Evolutionary conservation across 53 echinoderm and acorn worm species (phyloP).

Genomic region (Stichopus horrens): DNA sequence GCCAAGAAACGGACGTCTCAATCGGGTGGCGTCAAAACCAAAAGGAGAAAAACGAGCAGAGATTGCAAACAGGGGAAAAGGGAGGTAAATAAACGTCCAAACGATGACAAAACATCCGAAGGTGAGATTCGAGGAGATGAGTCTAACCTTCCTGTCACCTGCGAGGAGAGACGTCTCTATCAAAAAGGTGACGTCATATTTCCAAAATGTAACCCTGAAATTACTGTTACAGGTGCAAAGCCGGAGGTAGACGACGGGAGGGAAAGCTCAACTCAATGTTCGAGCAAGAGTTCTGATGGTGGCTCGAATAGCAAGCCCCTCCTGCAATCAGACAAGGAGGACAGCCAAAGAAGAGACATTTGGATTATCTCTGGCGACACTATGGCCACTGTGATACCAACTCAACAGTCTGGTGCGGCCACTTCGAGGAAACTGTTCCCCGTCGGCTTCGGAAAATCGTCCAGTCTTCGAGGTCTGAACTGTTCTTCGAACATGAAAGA

Average conservation of each 20-base stretch:
- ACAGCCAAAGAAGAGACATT: neutral
- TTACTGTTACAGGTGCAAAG: too few relatives aligned
- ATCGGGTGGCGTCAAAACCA: neutral
- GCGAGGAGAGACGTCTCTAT: too few relatives aligned
- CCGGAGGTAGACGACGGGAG: neutral
- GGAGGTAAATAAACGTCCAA: too few relatives aligned
- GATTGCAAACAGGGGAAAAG: neutral
- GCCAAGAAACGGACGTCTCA: neutral
- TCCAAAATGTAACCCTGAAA: too few relatives aligned
- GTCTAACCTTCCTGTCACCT: too few relatives aligned
- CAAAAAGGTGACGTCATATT: too few relatives aligned
- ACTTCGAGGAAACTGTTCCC: neutral
- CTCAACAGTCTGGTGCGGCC: neutral
- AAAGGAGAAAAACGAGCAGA: neutral
- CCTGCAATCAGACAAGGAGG: neutral
- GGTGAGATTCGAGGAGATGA: too few relatives aligned
- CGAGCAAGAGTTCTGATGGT: conserved; percentile 8
- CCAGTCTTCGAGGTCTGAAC: neutral
- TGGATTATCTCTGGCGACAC: neutral
- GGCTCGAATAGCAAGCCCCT: neutral
- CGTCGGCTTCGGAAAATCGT: neutral
- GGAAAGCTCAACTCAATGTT: neutral
- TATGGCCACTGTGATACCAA: neutral
- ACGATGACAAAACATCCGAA: too few relatives aligned
- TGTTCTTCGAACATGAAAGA: conserved; percentile 54